Percentiles rank a stretch among this genome's conserved stretches.
Evolutionary conservation across 1,140 invertebrate species (phyloP).

Genomic region (Chymomyza costata): DNA sequence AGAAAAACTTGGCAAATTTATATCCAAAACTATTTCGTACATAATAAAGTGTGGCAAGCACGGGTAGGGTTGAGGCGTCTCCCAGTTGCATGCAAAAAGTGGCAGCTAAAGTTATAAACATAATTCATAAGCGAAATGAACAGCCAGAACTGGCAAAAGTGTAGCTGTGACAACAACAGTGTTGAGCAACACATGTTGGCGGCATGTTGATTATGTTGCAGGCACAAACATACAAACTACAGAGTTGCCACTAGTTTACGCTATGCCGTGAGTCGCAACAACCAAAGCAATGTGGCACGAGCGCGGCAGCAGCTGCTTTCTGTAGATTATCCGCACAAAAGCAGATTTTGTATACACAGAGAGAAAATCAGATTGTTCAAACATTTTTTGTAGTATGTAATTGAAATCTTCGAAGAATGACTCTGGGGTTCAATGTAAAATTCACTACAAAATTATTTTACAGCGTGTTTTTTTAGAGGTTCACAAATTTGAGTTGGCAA

Average conservation of each 20-base stretch:
- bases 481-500: too few species aligned
- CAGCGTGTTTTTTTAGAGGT: too few species aligned
- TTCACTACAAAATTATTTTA: too few species aligned
- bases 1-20: constrained; percentile 58
- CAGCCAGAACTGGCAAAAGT: not conserved
- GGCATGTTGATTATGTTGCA: constrained; percentile 55
- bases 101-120: constrained; percentile 36
- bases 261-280: not conserved
- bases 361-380: not conserved
- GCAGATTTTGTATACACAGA: too few species aligned
- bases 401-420: too few species aligned
- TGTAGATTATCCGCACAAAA: not conserved
- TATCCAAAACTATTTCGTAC: constrained; percentile 63
- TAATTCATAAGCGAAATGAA: constrained; percentile 25
- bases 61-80: not conserved
- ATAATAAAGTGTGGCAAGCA: constrained; percentile 34
- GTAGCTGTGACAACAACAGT: not conserved
- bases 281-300: not conserved
- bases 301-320: constrained; percentile 3
- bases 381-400: not conserved
- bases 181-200: constrained; percentile 53
- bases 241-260: too few species aligned
- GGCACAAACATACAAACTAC: constrained; percentile 3
- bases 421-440: too few species aligned
- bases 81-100: constrained; percentile 6